These are phyloP conservation scores for Temnothorax rugatulus DNA, from an alignment of 2,888 invertebrate species.

Conservation along the genomic window DNA sequence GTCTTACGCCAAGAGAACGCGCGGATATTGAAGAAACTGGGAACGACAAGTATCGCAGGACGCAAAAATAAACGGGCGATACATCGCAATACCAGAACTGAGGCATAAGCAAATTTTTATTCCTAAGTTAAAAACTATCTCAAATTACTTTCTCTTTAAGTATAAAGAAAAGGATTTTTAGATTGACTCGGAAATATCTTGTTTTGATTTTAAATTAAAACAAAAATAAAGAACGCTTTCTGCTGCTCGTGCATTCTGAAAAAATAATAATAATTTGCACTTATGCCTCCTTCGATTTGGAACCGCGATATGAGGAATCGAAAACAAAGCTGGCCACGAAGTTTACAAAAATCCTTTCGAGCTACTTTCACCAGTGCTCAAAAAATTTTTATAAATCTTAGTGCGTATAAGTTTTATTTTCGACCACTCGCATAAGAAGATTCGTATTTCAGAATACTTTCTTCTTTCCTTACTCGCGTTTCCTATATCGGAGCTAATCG, in stretches of 20 bases:
- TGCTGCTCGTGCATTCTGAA: not conserved
- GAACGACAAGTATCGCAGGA: slow-evolving; percentile 41
- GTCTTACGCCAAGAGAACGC: slow-evolving; percentile 35
- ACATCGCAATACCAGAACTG: slow-evolving; percentile 14
- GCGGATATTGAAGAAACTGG: slow-evolving; percentile 14
- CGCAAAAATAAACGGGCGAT: slow-evolving; percentile 33
- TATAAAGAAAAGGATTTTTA: not conserved
- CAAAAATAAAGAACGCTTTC: not conserved
- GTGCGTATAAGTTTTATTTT: not conserved
- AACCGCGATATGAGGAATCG: not conserved
- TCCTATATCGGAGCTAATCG: slow-evolving; percentile 28
- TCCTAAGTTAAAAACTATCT: not conserved
- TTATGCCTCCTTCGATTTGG: slow-evolving; percentile 28
- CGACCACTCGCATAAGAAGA: not conserved
- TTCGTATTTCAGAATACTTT: not conserved
- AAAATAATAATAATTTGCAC: slow-evolving; percentile 4
- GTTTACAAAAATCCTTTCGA: slow-evolving; percentile 28
- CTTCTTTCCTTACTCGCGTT: slow-evolving; percentile 51
- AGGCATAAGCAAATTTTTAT: slow-evolving; percentile 19
- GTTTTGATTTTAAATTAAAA: not conserved
- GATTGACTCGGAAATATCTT: not conserved
- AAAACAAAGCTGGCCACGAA: not conserved
- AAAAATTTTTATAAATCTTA: slow-evolving; percentile 5
- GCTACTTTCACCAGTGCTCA: not conserved
- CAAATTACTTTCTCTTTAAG: not conserved